phyloP scores from a whole-genome alignment of 2,888 invertebrate genomes.

The Cylloceria caligata region DNA sequence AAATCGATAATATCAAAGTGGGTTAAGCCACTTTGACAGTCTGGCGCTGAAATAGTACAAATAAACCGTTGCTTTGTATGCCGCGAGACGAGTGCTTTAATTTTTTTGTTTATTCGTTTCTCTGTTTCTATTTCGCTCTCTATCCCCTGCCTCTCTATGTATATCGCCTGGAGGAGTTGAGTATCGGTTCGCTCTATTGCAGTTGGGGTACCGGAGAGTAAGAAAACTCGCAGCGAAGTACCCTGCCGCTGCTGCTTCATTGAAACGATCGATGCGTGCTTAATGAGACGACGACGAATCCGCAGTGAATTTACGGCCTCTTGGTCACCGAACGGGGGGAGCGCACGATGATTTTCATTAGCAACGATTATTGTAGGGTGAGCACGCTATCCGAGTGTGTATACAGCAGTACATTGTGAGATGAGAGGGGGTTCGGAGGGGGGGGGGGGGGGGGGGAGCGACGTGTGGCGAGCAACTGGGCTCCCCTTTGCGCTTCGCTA shows the following conservation, averaged over 20 bases:
- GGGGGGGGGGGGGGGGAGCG: slow-evolving; percentile 1
- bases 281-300: slow-evolving; percentile 67
- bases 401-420: slow-evolving; percentile 20
- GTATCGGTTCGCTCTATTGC: slow-evolving; percentile 38
- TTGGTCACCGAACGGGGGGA: slow-evolving; percentile 63
- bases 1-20: background rate
- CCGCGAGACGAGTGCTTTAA: background rate
- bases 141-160: slow-evolving; percentile 3
- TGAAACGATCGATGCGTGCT: slow-evolving; percentile 67
- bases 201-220: slow-evolving; percentile 55
- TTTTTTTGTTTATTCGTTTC: slow-evolving; percentile 12
- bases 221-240: slow-evolving; percentile 39
- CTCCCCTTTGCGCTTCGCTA: slow-evolving; percentile 7
- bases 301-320: slow-evolving; percentile 71
- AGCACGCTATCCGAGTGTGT: slow-evolving; percentile 50
- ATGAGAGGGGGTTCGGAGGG: slow-evolving; percentile 5
- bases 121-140: slow-evolving; percentile 3
- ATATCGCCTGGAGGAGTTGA: slow-evolving; percentile 39
- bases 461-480: slow-evolving; percentile 38
- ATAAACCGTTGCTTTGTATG: slow-evolving; percentile 41
- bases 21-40: slow-evolving; percentile 18
- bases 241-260: slow-evolving; percentile 60
- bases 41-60: slow-evolving; percentile 16
- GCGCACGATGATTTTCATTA: slow-evolving; percentile 72
- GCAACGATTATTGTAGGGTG: slow-evolving; percentile 70